A percentile compares a stretch with the other conserved stretches of the same genome.
phyloP scores from a whole-genome alignment of 2,888 invertebrate genomes.

The Masnerella sp. region DNA sequence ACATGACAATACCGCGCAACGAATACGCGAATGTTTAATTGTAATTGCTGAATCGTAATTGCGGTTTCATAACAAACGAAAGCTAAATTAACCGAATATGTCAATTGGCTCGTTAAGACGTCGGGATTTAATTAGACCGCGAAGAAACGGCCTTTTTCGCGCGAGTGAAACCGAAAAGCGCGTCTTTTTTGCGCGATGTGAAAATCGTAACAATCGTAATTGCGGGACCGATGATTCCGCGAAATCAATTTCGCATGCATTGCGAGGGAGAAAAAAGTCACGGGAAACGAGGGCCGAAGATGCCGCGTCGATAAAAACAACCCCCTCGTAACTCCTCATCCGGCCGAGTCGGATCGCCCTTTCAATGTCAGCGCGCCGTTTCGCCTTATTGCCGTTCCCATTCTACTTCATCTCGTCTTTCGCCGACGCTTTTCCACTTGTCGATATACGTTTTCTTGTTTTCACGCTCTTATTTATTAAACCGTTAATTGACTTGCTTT shows the following conservation, averaged over 20 bases:
- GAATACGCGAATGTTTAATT: not conserved
- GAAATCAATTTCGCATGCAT: conserved; percentile 54
- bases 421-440: conserved; percentile 19
- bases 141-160: conserved; percentile 15
- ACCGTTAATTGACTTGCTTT: too few species aligned
- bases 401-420: conserved; percentile 62
- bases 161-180: conserved; percentile 37
- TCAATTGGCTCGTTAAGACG: conserved; percentile 32
- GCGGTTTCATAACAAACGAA: conserved; percentile 5
- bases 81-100: conserved; percentile 16
- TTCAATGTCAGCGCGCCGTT: conserved; percentile 50
- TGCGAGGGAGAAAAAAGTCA: too few species aligned
- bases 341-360: conserved; percentile 33
- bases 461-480: not conserved
- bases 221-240: conserved; percentile 40
- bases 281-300: conserved; percentile 12
- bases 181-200: conserved; percentile 22
- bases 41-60: too few species aligned
- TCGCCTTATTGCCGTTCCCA: conserved; percentile 64
- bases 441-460: conserved; percentile 1
- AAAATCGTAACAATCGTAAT: conserved; percentile 54
- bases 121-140: conserved; percentile 34
- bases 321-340: conserved; percentile 73
- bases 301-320: conserved; percentile 67
- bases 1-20: not conserved